Evolutionary conservation across 2,113 vertebrate species (phyloP), one percentile per base, ranked within the genome.

Genomic region (Tautogolabrus adspersus): DNA sequence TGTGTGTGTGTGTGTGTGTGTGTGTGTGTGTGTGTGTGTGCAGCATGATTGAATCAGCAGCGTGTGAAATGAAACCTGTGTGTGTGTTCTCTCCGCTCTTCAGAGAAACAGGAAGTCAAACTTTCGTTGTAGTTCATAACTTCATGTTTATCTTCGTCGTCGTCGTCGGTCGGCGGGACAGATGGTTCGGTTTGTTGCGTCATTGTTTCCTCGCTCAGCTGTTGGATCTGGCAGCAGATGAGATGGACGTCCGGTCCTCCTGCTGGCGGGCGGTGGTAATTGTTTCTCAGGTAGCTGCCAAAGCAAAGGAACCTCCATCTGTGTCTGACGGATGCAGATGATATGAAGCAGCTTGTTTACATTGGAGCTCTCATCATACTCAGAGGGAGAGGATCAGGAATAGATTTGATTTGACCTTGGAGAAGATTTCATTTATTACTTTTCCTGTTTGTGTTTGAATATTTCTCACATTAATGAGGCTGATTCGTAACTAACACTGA

Each of bases 181-280:
- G 90, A 90, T 85, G 88, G 90, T 84, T 75, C 44, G 22, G 57
- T 76, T 70, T 59, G 68, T 87, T 89, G 78, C 71, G 44, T 90
- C 85, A 87, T 1, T n/a, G 30, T 38, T 46, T 21, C 61, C 59
- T 19, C 26, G 1, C 61, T 86, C 80, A 86, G 68, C 79, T 77
- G 84, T 68, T 23, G 46, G 79, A 59, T 76, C 78, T 89, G 90
- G 85, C 89, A 66, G 0, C 54, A 71, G 75, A 84, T 55, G 57
- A 79, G 56, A 66, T 70, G 61, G 37, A 56, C 72, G 82, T 91
- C 85, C 86, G 81, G 77, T 70, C 30, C 70, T 71, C 65, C 87
- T 40, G n/a, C 62, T 56, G 54, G 46, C 57, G 21, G 34, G 7
- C 40, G 23, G 60, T 68, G 70, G 65, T 85, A 74, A 87, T 76